Evolutionary conservation across 2,888 invertebrate genomes (phyloP), one percentile per base, ranked within the genome.

Genomic region (Andrena marginata): DNA sequence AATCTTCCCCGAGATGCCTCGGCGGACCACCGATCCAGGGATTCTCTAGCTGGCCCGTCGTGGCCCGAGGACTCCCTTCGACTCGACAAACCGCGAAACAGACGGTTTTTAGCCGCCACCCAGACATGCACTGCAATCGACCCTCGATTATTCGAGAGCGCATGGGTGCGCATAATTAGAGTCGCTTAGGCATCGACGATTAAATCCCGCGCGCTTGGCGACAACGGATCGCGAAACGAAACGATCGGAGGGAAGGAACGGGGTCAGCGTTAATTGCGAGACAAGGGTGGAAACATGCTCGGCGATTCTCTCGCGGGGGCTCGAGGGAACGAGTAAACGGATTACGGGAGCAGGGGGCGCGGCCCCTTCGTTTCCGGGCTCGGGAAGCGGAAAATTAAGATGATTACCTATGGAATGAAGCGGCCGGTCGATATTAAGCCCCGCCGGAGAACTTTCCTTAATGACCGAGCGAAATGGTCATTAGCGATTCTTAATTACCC

Each of bases 381-480:
- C 73, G 82, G 80, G 76, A 68, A 80, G 82, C 84, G 85, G 79
- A 87, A 86, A 86, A 84, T 82, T 80, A 56, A 73, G 74, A 84
- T 78, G 84, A 84, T 89, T 87, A 83, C 74, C 83, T 82, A 82
- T 74, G 81, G 85, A 80, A 84, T 56, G 77, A 84, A 82, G 56
- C 85, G 68, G 31, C 42, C 48, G 67, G 68, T 67, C 75, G 77
- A 85, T 77, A 78, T 73, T 67, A 63, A 74, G 72, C 70, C n/a
- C 60, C 51, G 23, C 42, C 23, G 29, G 65, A 60, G 70, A 82
- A 80, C 56, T 85, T 89, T 78, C 81, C 84, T 86, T 86, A 88
- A 88, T 84, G 82, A 82, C 65, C 82, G 77, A 73, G 79, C 83
- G 82, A 85, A 87, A 77, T 77, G 86, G 64, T 90, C 90, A 85